These are phyloP conservation scores for Columbina picui DNA, from an alignment of 2,113 vertebrate genomes.

Conservation along the genomic window DNA sequence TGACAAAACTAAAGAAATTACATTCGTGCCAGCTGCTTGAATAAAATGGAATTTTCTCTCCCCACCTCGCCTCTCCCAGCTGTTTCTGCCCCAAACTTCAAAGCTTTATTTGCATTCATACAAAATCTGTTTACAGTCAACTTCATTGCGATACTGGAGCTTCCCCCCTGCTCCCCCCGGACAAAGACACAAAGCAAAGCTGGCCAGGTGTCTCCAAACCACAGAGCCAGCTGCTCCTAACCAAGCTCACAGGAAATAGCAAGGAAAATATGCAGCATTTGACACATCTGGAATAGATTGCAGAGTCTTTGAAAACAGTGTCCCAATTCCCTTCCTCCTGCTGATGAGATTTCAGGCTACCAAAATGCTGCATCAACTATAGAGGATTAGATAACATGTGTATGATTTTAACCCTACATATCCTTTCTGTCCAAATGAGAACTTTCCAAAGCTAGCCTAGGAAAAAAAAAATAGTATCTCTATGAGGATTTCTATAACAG, in stretches of 20 bases:
- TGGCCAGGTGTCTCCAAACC: constrained; percentile 57
- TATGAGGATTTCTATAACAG: neutral
- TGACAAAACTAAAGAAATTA: neutral
- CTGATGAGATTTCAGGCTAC: constrained; percentile 69
- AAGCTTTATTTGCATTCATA: constrained; percentile 23
- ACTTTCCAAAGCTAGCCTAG: neutral
- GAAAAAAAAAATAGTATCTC: neutral
- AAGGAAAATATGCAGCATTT: constrained; percentile 54
- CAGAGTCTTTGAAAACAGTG: constrained; percentile 60
- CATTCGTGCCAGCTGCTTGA: neutral
- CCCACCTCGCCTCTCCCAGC: neutral
- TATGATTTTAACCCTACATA: constrained; percentile 28
- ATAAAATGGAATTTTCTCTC: neutral
- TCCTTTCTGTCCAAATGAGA: neutral
- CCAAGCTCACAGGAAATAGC: constrained; percentile 69
- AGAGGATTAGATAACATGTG: constrained; percentile 10
- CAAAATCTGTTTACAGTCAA: constrained; percentile 50
- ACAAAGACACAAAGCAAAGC: constrained; percentile 55
- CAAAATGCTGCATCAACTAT: constrained; percentile 24
- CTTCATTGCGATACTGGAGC: neutral
- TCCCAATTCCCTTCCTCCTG: constrained; percentile 38
- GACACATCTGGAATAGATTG: constrained; percentile 64
- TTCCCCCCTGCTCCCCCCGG: neutral
- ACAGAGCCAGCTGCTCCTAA: constrained; percentile 57
- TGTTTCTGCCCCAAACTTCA: neutral